Base-by-base conservation (phyloP, 2,797 vertebrate genomes). In the Benthosema pterotum region DNA sequence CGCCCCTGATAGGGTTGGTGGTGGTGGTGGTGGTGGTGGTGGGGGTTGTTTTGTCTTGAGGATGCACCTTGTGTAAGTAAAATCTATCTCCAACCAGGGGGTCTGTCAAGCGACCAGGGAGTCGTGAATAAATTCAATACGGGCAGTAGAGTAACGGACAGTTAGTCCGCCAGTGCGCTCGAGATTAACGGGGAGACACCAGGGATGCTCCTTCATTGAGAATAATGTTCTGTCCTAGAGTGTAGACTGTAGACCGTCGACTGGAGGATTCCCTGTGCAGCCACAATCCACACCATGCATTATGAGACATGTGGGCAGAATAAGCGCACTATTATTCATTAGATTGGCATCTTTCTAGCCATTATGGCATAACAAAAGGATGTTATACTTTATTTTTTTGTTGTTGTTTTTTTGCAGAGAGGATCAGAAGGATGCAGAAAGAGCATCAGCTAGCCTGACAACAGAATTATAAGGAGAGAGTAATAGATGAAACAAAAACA, bases 201-300 rank as follows among this genome's bases (percentile, higher is more conserved):
- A 6, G 55, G 18, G 52, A n/a, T 4, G 71, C 62, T 45, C 60
- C 54, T 52, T 71, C 57, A 65, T 71, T 75, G 62, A 77, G 9
- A 78, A 9, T 61, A 46, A 52, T 56, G 70, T 63, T 43, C 11
- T 19, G 28, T 53, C 61, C 64, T n/a, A n/a, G n/a, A n/a, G n/a
- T n/a, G n/a, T n/a, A n/a, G n/a, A n/a, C n/a, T 51, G 47, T 5
- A 42, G 63, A 51, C 56, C 42, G 13, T 56, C 4, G 9, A 12
- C n/a, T 11, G 15, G 16, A 61, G 71, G 69, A 55, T 68, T 67
- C 11, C 67, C 63, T 58, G 14, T 1, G 25, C 16, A 42, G 9
- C 8, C 38, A 6, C 15, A 12, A 38, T 18, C 15, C 38, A 16
- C 17, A 61, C 1, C 45, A 75, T 42, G 57, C 56, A 57, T 64